Evolutionary conservation across 1,140 invertebrate genomes (phyloP).

Genomic region (Drosophila bifasciata): DNA sequence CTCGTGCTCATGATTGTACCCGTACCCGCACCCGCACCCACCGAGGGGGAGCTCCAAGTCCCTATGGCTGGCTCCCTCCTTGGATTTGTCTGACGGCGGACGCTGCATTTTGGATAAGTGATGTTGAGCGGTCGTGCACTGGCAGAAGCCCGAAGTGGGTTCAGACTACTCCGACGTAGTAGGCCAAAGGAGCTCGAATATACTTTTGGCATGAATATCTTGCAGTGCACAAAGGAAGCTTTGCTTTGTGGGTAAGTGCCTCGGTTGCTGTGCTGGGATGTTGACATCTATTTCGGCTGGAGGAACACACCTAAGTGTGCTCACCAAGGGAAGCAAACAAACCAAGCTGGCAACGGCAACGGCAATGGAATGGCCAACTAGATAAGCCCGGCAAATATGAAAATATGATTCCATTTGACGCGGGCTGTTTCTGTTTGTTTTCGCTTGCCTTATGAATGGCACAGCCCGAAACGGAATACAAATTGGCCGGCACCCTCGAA

Average conservation of each 20-base stretch:
- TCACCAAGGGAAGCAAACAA: slow-evolving; percentile 49
- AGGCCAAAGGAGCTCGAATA: too few relatives aligned
- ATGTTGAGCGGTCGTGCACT: slow-evolving; percentile 35
- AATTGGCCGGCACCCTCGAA: slow-evolving; percentile 38
- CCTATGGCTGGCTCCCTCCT: slow-evolving; percentile 30
- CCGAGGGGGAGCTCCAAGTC: slow-evolving; percentile 12
- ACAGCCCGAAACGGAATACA: slow-evolving; percentile 43
- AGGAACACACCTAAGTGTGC: slow-evolving; percentile 61
- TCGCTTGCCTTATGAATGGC: slow-evolving; percentile 47
- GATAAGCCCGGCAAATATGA: slow-evolving; percentile 44
- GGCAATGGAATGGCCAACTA: slow-evolving; percentile 23
- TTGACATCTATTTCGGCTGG: slow-evolving; percentile 42
- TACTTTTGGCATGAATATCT: not conserved
- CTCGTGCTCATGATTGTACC: not conserved
- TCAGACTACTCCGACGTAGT: not conserved
- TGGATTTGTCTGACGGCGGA: slow-evolving; percentile 33
- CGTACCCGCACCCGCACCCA: not conserved
- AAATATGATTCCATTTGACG: slow-evolving; percentile 63
- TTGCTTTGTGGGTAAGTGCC: slow-evolving; percentile 32
- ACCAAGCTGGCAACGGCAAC: slow-evolving; percentile 13
- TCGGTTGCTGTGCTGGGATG: slow-evolving; percentile 31
- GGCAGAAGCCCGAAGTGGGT: not conserved
- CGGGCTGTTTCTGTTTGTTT: slow-evolving; percentile 56
- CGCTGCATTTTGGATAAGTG: slow-evolving; percentile 52
- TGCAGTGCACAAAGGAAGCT: slow-evolving; percentile 6